Conservation (phyloP, 2,888 invertebrate species). For the Torymus auratus region DNA sequence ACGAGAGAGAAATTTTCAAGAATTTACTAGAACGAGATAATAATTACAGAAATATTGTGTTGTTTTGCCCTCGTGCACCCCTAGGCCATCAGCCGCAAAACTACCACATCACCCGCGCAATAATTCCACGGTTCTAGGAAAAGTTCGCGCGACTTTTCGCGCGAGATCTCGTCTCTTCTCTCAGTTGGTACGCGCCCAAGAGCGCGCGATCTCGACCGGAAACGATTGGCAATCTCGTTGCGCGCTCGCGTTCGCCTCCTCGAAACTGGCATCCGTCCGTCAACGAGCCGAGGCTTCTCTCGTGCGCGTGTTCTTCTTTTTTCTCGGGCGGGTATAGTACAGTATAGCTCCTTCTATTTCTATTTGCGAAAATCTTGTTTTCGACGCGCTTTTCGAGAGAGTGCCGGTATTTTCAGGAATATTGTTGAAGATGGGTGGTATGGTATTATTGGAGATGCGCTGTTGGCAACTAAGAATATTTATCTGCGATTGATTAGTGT, state of each 20-base stretch:
- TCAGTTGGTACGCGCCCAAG: constrained; percentile 55
- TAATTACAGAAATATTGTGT: too few species aligned
- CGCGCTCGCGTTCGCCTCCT: constrained; percentile 65
- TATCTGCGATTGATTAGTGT: too few species aligned
- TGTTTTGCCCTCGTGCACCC: too few species aligned
- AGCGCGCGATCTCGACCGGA: constrained; percentile 64
- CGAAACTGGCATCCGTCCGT: constrained; percentile 69
- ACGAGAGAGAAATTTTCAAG: too few species aligned
- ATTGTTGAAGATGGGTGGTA: background rate
- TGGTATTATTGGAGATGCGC: too few species aligned
- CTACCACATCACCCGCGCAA: too few species aligned
- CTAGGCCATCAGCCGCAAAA: too few species aligned
- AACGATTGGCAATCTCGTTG: constrained; percentile 72
- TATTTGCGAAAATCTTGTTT: constrained; percentile 36
- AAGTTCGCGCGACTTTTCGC: background rate
- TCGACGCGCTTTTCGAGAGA: background rate
- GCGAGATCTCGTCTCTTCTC: background rate
- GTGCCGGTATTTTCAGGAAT: background rate
- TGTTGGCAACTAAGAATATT: too few species aligned
- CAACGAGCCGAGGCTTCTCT: constrained; percentile 47
- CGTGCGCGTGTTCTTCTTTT: constrained; percentile 1
- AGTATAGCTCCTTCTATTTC: constrained; percentile 36
- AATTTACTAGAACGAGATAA: too few species aligned
- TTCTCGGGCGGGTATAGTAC: background rate
- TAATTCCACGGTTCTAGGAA: too few species aligned